Conservation (phyloP, 2,888 invertebrate species). For the Hypomecis punctinalis region DNA sequence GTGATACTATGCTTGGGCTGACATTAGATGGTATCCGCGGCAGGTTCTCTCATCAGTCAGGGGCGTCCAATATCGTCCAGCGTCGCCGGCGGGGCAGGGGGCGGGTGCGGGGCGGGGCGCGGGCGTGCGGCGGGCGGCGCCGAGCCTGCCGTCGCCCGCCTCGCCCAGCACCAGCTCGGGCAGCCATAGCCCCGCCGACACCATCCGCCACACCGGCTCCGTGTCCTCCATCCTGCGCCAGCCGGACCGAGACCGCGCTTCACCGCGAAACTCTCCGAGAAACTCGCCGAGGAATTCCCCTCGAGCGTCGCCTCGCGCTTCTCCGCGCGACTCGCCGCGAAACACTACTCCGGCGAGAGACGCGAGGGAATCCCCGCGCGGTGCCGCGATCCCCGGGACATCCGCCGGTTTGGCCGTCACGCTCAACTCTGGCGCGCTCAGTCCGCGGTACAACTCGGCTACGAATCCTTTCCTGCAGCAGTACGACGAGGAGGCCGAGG, state of each 20-base stretch:
- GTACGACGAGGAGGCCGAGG: slow-evolving; percentile 81
- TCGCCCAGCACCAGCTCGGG: slow-evolving; percentile 95
- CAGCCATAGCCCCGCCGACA: slow-evolving; percentile 92
- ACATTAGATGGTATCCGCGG: background rate
- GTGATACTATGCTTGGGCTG: too few relatives aligned
- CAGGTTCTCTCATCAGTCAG: slow-evolving; percentile 85
- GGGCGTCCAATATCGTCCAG: slow-evolving; percentile 90
- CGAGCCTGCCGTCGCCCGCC: slow-evolving; percentile 88
- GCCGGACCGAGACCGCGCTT: slow-evolving; percentile 68
- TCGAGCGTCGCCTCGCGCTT: slow-evolving; percentile 58
- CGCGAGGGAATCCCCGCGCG: slow-evolving; percentile 59
- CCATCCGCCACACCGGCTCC: slow-evolving; percentile 87
- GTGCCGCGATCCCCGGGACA: slow-evolving; percentile 83
- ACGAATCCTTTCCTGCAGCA: slow-evolving; percentile 87
- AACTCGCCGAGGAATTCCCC: slow-evolving; percentile 72
- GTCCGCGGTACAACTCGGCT: slow-evolving; percentile 75
- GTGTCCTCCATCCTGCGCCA: slow-evolving; percentile 78
- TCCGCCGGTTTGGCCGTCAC: slow-evolving; percentile 87
- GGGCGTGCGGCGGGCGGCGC: slow-evolving; percentile 55
- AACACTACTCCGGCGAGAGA: slow-evolving; percentile 45
- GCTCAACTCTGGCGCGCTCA: slow-evolving; percentile 74
- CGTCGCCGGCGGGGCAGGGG: slow-evolving; percentile 87
- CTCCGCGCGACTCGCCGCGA: slow-evolving; percentile 67
- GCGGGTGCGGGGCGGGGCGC: slow-evolving; percentile 80
- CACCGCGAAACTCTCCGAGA: slow-evolving; percentile 56